These are phyloP conservation scores for Sympetrum striolatum DNA, from an alignment of 2,888 invertebrate genomes.

Conservation along the genomic window DNA sequence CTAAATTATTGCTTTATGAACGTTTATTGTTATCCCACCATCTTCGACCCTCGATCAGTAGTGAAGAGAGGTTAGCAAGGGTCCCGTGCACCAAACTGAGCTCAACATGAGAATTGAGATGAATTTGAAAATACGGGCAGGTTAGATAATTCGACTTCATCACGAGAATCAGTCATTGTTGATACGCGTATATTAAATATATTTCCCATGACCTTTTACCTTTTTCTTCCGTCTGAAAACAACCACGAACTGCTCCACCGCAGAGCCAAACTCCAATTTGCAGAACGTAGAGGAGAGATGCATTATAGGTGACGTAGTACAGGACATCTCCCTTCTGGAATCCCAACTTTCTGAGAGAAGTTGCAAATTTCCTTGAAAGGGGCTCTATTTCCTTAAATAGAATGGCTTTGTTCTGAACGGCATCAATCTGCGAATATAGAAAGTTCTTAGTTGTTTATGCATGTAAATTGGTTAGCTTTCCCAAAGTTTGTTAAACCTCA, in stretches of 20 bases:
- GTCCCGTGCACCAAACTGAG: too few species aligned
- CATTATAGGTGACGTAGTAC: constrained; percentile 14
- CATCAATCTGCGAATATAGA: neutral
- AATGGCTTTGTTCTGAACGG: neutral
- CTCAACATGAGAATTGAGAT: too few species aligned
- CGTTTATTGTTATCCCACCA: too few species aligned
- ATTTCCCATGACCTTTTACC: neutral
- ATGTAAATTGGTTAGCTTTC: neutral
- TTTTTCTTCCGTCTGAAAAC: constrained; percentile 4
- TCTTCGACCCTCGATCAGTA: too few species aligned
- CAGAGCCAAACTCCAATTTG: constrained; percentile 8
- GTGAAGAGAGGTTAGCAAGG: too few species aligned
- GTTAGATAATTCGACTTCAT: too few species aligned
- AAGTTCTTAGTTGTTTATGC: too few species aligned
- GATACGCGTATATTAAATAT: too few species aligned
- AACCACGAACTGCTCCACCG: neutral
- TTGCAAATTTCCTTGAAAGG: neutral
- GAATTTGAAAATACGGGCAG: too few species aligned
- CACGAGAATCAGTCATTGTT: too few species aligned
- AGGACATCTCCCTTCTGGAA: constrained; percentile 16
- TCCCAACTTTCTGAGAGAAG: neutral
- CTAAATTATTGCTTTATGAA: too few species aligned
- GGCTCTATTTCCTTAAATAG: constrained; percentile 18
- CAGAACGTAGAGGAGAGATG: neutral
- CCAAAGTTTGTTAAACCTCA: too few species aligned